Conservation (phyloP, 1,140 invertebrate species). For the Dreissena polymorpha region DNA sequence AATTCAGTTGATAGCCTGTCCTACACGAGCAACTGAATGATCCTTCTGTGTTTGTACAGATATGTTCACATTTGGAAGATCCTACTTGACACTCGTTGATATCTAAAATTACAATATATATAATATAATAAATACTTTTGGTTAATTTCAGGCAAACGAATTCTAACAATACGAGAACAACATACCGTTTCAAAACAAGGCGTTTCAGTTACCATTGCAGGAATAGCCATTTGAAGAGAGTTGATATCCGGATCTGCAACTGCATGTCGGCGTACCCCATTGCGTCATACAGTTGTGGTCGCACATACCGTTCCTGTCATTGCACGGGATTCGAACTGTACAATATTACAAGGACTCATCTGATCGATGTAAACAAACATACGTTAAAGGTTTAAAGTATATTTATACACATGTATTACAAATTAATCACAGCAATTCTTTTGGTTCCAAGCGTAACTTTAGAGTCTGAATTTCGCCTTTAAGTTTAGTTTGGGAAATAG, state of each 20-base stretch:
- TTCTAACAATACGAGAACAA: background rate
- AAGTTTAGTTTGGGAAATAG: no score
- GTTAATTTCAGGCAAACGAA: background rate
- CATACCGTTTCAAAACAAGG: background rate
- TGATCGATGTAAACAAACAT: no score
- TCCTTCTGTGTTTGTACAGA: constrained; percentile 39
- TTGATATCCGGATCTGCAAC: background rate
- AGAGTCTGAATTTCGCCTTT: no score
- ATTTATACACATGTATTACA: no score
- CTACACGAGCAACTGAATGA: constrained; percentile 36
- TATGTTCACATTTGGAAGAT: constrained; percentile 24
- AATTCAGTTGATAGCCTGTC: constrained; percentile 38
- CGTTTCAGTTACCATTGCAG: background rate
- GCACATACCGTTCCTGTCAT: background rate
- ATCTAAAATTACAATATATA: constrained; percentile 24
- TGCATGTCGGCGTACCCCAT: background rate
- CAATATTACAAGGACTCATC: background rate
- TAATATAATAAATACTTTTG: background rate
- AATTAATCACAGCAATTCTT: no score
- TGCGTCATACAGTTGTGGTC: background rate
- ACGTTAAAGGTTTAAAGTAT: no score
- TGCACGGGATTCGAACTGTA: background rate
- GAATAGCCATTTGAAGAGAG: background rate
- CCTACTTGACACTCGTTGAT: constrained; percentile 41
- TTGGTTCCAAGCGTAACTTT: no score